These are phyloP conservation scores for Nymphalis polychloros DNA, from an alignment of 2,888 invertebrate species.

Conservation along the genomic window DNA sequence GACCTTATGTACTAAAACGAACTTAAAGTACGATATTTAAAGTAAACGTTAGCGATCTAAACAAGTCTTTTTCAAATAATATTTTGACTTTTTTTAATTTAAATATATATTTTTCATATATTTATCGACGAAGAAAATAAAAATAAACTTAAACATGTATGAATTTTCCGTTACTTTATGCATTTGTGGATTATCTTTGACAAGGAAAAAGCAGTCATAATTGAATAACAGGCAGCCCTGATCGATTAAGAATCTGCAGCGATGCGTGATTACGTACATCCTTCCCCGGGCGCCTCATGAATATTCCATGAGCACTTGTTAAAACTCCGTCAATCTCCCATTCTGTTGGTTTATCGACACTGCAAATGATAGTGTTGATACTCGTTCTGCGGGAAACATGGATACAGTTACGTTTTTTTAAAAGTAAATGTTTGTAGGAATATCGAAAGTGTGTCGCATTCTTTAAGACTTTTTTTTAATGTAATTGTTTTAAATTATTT, in stretches of 20 bases:
- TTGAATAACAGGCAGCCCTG: conserved; percentile 50
- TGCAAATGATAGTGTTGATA: conserved; percentile 53
- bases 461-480: too few relatives aligned
- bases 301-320: conserved; percentile 75
- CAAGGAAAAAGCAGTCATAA: conserved; percentile 9
- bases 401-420: background rate
- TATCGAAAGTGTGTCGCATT: background rate
- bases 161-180: too few relatives aligned
- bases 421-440: conserved; percentile 1
- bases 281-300: conserved; percentile 55
- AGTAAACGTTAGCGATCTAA: too few relatives aligned
- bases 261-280: conserved; percentile 68
- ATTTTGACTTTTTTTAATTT: too few relatives aligned
- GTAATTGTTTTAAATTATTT: too few relatives aligned
- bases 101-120: too few relatives aligned
- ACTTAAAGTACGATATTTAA: too few relatives aligned
- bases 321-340: conserved; percentile 72
- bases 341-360: conserved; percentile 67
- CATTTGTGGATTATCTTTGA: background rate
- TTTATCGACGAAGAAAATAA: too few relatives aligned
- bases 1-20: too few relatives aligned
- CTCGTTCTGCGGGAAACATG: background rate
- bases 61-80: too few relatives aligned
- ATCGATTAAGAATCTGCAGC: conserved; percentile 39
- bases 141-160: too few relatives aligned